These are phyloP conservation scores for Rotaria socialis DNA, from an alignment of 2,888 invertebrate genomes.

Conservation along the genomic window DNA sequence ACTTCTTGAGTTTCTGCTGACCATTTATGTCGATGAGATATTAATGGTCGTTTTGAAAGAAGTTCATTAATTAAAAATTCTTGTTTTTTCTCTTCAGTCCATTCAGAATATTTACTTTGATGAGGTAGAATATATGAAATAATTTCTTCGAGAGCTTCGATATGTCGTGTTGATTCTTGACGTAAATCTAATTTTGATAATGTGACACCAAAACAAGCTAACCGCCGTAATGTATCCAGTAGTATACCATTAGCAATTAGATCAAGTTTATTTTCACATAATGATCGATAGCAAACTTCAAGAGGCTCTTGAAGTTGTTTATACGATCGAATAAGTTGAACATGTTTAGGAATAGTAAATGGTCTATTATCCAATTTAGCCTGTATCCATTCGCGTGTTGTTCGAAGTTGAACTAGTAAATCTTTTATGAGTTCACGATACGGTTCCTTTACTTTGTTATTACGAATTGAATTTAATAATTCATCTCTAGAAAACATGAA, in stretches of 20 bases:
- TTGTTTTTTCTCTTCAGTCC: conserved; percentile 26
- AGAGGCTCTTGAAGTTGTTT: conserved; percentile 14
- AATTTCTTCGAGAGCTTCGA: background rate
- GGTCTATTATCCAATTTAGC: background rate
- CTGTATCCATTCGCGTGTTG: conserved; percentile 14
- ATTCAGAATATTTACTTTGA: background rate
- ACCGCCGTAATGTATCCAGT: conserved; percentile 2
- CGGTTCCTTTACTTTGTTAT: background rate
- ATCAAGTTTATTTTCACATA: conserved; percentile 17
- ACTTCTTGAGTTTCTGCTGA: background rate
- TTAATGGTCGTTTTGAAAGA: conserved; percentile 16
- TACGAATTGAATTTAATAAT: background rate
- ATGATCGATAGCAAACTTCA: conserved; percentile 3
- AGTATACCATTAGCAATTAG: conserved; percentile 12
- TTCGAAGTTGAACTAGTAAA: background rate
- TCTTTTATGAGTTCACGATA: background rate
- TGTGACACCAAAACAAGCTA: conserved; percentile 31
- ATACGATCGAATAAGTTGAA: background rate
- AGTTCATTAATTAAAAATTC: conserved; percentile 30
- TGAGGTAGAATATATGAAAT: background rate
- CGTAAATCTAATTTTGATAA: conserved; percentile 21
- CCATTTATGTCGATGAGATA: background rate
- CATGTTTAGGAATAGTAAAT: background rate
- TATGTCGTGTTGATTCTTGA: conserved; percentile 33
- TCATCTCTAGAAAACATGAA: background rate